Evolutionary conservation across 2,888 invertebrate species (phyloP), one percentile per base, ranked within the genome.

Genomic region (Portevinia maculata): DNA sequence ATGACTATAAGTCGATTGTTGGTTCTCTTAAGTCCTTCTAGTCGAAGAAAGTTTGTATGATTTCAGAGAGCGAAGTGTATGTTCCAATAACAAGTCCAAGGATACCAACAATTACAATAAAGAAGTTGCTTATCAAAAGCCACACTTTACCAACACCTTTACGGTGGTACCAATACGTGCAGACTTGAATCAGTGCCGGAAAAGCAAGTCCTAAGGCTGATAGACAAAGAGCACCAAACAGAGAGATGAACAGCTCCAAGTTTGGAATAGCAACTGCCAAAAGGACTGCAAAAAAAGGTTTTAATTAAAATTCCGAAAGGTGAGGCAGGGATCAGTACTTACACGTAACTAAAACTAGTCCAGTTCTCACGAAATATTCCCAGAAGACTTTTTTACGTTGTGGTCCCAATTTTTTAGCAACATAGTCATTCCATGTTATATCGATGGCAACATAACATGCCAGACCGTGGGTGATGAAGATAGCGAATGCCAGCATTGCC

Each of bases 361-460:
- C 64, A 0, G 96, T 96, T 84, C 98, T 93, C n/a, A 95, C 92
- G 1, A 93, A 87, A 89, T 96, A 97, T 89, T 98, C 97, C 93
- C 94, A 94, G 53, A 95, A 86, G 0, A 93, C 46, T 84, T 93
- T 93, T 84, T 92, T 92, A 4, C 93, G 92, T 89, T 92, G 93
- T 87, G 93, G 93, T 53, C 93, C 92, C 48, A 95, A 90, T 84
- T 91, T 92, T 7, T 92, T 91, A 13, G 91, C 90, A 7, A 95
- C 91, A 88, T 95, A 96, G 70, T 95, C 94, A 87, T 96, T 97
- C 97, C 98, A 98, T 50, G 96, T 92, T 85, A 99, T 97, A 87
- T 97, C 96, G 86, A 98, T 95, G 6, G 99, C 98, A 1, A 99
- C 99, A 90, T 98, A 99, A 90, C 98, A 96, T 87, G 98, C 98